Percentiles rank a stretch among this genome's conserved stretches.
These are phyloP conservation scores for Phania funesta DNA, from an alignment of 2,888 invertebrate species.

Conservation along the genomic window DNA sequence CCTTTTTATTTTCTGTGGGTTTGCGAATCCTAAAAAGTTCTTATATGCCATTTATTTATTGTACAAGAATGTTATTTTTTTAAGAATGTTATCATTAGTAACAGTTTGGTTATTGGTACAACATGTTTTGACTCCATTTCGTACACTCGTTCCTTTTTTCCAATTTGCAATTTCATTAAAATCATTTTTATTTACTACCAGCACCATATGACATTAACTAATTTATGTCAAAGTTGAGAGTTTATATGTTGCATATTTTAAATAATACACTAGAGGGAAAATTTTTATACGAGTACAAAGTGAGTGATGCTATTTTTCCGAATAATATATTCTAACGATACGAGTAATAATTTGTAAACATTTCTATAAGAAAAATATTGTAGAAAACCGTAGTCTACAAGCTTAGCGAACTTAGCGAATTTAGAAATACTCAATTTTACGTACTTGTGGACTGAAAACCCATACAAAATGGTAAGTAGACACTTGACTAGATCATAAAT, in stretches of 20 bases:
- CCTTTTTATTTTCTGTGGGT: not conserved
- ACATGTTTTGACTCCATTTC: conserved; percentile 38
- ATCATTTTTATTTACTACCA: conserved; percentile 51
- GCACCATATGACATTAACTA: conserved; percentile 54
- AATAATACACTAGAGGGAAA: conserved; percentile 30
- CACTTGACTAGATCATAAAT: too few relatives aligned
- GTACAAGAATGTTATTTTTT: not conserved
- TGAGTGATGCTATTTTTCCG: too few relatives aligned
- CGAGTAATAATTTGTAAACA: too few relatives aligned
- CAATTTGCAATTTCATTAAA: conserved; percentile 25
- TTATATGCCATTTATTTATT: not conserved
- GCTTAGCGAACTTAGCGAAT: too few relatives aligned
- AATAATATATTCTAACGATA: too few relatives aligned
- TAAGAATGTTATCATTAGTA: conserved; percentile 36
- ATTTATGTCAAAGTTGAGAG: conserved; percentile 49
- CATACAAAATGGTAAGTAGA: too few relatives aligned
- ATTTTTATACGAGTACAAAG: not conserved
- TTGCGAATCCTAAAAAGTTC: conserved; percentile 15
- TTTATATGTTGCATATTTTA: conserved; percentile 43
- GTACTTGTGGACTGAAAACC: too few relatives aligned
- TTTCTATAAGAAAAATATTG: too few relatives aligned
- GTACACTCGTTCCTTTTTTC: conserved; percentile 20
- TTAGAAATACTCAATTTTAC: too few relatives aligned
- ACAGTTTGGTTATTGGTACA: conserved; percentile 50
- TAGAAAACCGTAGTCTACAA: too few relatives aligned